Conservation (phyloP, 2,888 invertebrate species). For the Sicus ferrugineus region DNA sequence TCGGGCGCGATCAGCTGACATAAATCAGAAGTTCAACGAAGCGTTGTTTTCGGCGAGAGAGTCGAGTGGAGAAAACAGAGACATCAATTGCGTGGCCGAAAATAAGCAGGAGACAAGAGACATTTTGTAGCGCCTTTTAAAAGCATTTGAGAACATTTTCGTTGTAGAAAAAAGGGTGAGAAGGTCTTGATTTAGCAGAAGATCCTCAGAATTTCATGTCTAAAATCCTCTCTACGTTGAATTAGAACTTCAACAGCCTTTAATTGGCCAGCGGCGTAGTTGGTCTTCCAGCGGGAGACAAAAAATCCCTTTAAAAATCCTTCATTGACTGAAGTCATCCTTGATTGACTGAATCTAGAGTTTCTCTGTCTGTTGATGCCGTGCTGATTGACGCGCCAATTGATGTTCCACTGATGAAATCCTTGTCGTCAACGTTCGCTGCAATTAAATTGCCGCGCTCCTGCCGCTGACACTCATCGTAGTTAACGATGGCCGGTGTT, state of each 20-base stretch:
- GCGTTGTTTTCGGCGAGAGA: slow-evolving; percentile 46
- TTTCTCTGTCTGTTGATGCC: too few relatives aligned
- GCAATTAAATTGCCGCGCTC: not conserved
- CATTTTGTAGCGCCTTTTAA: too few relatives aligned
- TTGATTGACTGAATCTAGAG: too few relatives aligned
- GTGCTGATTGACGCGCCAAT: too few relatives aligned
- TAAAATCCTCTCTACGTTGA: not conserved
- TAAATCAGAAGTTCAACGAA: slow-evolving; percentile 61
- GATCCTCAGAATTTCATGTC: not conserved
- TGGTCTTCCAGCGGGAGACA: not conserved
- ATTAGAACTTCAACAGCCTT: not conserved
- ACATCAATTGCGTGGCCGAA: not conserved
- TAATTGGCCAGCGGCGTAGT: not conserved
- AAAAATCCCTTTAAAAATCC: not conserved
- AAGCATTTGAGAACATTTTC: too few relatives aligned
- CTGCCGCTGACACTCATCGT: too few relatives aligned
- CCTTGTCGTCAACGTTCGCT: too few relatives aligned
- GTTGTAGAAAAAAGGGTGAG: not conserved
- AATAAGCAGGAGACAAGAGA: not conserved
- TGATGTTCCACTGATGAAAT: too few relatives aligned
- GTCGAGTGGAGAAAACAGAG: not conserved
- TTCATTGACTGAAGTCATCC: not conserved
- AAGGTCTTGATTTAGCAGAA: not conserved
- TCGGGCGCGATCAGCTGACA: slow-evolving; percentile 44
- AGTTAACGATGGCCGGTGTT: not conserved